A percentile compares a stretch with the other conserved stretches of the same genome.
phyloP scores from a whole-genome alignment of 2,888 invertebrate genomes.

The Ligdia adustata region DNA sequence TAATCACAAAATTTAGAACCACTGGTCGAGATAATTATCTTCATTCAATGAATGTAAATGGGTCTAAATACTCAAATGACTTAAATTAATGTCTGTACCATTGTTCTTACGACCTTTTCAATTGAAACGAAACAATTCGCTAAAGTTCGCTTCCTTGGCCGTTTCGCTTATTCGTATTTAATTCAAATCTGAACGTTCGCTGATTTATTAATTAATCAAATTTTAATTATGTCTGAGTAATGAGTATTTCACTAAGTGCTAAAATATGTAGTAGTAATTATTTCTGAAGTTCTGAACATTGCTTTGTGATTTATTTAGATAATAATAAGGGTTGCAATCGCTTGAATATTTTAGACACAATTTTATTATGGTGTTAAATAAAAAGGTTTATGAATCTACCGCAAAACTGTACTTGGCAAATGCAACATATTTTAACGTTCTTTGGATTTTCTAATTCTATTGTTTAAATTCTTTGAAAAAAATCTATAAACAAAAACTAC shows the following conservation, averaged over 20 bases:
- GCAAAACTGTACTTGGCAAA: no score
- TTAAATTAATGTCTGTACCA: conserved; percentile 24
- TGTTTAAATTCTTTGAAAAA: no score
- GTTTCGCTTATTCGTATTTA: conserved; percentile 19
- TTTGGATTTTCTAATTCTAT: no score
- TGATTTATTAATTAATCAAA: conserved; percentile 25
- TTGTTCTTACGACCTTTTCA: conserved; percentile 19
- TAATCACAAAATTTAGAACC: conserved; percentile 17
- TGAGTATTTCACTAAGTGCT: conserved; percentile 21
- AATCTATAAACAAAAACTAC: no score
- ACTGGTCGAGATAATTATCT: conserved; percentile 26
- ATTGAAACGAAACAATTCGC: conserved; percentile 27
- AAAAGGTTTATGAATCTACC: no score
- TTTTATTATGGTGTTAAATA: no score
- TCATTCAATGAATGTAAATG: conserved; percentile 25
- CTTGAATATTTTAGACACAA: no score
- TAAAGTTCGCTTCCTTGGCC: conserved; percentile 13
- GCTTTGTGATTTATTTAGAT: no score
- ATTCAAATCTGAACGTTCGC: conserved; percentile 18
- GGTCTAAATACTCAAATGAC: conserved; percentile 19
- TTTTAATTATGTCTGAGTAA: conserved; percentile 16
- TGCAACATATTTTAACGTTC: no score
- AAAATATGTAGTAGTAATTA: conserved; percentile 16
- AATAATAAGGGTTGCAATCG: no score
- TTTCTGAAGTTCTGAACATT: conserved; percentile 8